phyloP scores from a whole-genome alignment of 2,113 vertebrate genomes.

The Trinectes maculatus region DNA sequence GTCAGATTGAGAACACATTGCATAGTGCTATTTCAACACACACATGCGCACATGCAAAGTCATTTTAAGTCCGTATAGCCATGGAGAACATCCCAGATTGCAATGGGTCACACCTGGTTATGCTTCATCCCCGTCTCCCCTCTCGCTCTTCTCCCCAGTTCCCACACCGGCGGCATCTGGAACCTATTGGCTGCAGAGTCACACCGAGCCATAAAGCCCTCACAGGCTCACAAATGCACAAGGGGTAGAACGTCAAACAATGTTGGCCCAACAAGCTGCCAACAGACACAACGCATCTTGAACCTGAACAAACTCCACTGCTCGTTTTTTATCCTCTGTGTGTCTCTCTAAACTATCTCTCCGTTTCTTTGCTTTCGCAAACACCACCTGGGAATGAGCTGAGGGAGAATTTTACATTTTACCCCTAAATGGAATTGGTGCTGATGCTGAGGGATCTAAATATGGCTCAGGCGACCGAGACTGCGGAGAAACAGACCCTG shows the following conservation, averaged over 20 bases:
- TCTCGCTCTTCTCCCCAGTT: conserved; percentile 70
- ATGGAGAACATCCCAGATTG: conserved; percentile 77
- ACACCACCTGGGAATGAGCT: conserved; percentile 74
- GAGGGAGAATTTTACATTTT: conserved; percentile 64
- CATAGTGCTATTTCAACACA: conserved; percentile 33
- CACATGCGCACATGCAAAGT: conserved; percentile 18
- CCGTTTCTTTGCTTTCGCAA: conserved; percentile 48
- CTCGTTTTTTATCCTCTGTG: conserved; percentile 72
- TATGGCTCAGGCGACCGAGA: conserved; percentile 55
- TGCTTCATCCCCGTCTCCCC: conserved; percentile 75
- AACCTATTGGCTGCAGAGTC: conserved; percentile 82
- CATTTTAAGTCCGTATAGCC: conserved; percentile 64
- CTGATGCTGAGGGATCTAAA: conserved; percentile 67
- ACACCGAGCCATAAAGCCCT: conserved; percentile 83
- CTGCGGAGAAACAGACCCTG: conserved; percentile 46
- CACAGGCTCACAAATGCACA: conserved; percentile 80
- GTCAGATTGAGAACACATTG: conserved; percentile 56
- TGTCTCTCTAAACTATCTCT: conserved; percentile 64
- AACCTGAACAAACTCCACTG: conserved; percentile 78
- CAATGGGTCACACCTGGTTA: conserved; percentile 82
- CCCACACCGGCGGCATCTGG: conserved; percentile 84
- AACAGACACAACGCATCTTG: conserved; percentile 81
- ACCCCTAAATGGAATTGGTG: conserved; percentile 76
- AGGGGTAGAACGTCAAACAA: conserved; percentile 80
- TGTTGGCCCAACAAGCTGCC: conserved; percentile 79